Evolutionary conservation across 2,888 invertebrate genomes (phyloP).

Genomic region (Lagria hirta): DNA sequence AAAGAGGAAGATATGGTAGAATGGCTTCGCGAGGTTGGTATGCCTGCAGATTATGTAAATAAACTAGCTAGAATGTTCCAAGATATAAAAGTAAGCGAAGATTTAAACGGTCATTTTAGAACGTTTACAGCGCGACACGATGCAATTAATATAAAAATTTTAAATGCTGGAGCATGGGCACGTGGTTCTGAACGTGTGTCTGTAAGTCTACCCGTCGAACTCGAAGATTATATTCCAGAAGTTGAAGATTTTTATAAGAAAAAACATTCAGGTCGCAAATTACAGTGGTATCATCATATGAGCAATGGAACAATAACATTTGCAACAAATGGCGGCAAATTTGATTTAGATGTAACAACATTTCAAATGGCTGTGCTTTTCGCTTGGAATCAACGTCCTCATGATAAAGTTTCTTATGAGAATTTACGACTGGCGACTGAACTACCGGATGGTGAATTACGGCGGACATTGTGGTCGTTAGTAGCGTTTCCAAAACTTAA

Average conservation of each 20-base stretch:
- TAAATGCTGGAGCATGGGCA: constrained; percentile 99
- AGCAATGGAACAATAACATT: constrained; percentile 98
- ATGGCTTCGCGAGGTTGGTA: constrained; percentile 95
- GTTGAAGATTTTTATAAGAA: constrained; percentile 98
- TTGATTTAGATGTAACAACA: constrained; percentile 97
- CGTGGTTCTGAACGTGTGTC: constrained; percentile 91
- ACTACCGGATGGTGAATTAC: constrained; percentile 91
- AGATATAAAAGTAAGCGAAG: constrained; percentile 97
- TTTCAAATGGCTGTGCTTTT: constrained; percentile 99
- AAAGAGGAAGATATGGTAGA: constrained; percentile 99
- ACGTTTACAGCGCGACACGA: constrained; percentile 78
- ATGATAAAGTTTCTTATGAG: constrained; percentile 93
- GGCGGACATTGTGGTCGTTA: constrained; percentile 93
- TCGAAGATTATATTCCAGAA: constrained; percentile 99
- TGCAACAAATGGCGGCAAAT: constrained; percentile 86
- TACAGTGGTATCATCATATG: constrained; percentile 99
- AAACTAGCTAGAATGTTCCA: constrained; percentile 97
- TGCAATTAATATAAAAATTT: constrained; percentile 96
- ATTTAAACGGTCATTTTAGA: constrained; percentile 82
- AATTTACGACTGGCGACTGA: constrained; percentile 95
- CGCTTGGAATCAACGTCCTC: constrained; percentile 96
- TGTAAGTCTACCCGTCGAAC: constrained; percentile 93
- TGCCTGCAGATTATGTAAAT: constrained; percentile 99
- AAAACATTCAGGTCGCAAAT: constrained; percentile 95
- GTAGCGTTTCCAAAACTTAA: constrained; percentile 96